Evolutionary conservation across 1,140 invertebrate species (phyloP).

Genomic region (Eulimnadia texana): DNA sequence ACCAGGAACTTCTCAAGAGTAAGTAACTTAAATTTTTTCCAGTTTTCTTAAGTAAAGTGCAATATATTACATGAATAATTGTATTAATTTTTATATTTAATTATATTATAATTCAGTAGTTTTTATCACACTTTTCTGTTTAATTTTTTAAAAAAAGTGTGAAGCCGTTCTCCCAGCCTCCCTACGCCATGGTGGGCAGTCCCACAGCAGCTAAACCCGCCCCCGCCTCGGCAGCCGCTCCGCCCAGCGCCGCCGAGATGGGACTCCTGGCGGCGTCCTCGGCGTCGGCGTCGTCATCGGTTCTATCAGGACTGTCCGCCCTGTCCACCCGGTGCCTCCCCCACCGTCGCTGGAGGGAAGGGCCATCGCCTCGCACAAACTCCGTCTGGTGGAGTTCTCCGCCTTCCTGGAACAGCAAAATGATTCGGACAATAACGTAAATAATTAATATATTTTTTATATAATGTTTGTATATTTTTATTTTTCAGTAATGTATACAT

Average conservation of each 20-base stretch:
- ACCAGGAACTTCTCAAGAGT: conserved; percentile 84
- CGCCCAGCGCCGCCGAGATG: conserved; percentile 34
- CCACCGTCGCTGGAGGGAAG: conserved; percentile 84
- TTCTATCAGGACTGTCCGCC: conserved; percentile 16
- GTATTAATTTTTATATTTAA: background rate
- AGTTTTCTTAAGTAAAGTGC: background rate
- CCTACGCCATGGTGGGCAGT: conserved; percentile 49
- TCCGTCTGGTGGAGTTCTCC: conserved; percentile 91
- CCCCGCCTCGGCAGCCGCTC: conserved; percentile 46
- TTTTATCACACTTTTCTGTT: conserved; percentile 13
- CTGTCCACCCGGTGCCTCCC: conserved; percentile 41
- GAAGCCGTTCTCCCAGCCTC: conserved; percentile 75
- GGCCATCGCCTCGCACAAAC: conserved; percentile 91
- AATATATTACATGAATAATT: conserved; percentile 23
- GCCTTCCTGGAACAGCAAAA: conserved; percentile 91
- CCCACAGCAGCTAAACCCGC: conserved; percentile 18
- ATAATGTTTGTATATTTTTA: no score
- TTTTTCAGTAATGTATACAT: no score
- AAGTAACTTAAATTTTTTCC: conserved; percentile 34
- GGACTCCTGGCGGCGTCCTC: background rate
- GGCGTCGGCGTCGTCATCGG: conserved; percentile 27
- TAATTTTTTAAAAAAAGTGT: conserved; percentile 48
- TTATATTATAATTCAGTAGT: conserved; percentile 8
- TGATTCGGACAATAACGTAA: conserved; percentile 63
- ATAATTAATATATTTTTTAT: no score